Conservation (phyloP, 2,888 invertebrate species). For the Terebella lapidaria region DNA sequence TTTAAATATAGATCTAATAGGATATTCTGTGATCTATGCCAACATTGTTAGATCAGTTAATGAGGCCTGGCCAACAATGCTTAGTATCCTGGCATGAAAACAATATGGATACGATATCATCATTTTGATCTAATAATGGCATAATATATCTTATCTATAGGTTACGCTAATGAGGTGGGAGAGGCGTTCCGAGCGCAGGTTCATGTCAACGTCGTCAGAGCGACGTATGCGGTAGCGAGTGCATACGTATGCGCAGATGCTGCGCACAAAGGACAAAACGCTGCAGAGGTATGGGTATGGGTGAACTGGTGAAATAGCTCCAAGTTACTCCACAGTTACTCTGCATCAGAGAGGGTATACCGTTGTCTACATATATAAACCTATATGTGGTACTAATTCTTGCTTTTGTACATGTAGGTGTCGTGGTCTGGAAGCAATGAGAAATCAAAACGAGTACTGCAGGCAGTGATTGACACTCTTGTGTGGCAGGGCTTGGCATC, state of each 20-base stretch:
- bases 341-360: no score
- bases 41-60: no score
- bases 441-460: slow-evolving; percentile 26
- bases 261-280: slow-evolving; percentile 61
- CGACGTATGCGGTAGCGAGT: slow-evolving; percentile 75
- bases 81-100: no score
- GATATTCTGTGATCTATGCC: no score
- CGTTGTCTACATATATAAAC: no score
- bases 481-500: slow-evolving; percentile 92
- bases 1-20: no score
- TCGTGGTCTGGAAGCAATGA: slow-evolving; percentile 14
- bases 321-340: no score
- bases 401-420: not conserved
- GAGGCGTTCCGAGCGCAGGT: slow-evolving; percentile 84
- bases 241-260: slow-evolving; percentile 86
- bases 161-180: slow-evolving; percentile 94
- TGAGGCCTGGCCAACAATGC: no score
- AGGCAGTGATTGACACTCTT: slow-evolving; percentile 72
- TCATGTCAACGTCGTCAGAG: slow-evolving; percentile 64
- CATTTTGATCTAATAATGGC: not conserved
- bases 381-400: no score
- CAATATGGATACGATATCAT: no score
- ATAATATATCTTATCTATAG: slow-evolving; percentile 57
- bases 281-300: slow-evolving; percentile 29
- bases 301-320: no score